Percentiles rank a stretch among this genome's conserved stretches.
These are phyloP conservation scores for Anastrepha obliqua DNA, from an alignment of 1,140 invertebrate genomes.

Conservation along the genomic window DNA sequence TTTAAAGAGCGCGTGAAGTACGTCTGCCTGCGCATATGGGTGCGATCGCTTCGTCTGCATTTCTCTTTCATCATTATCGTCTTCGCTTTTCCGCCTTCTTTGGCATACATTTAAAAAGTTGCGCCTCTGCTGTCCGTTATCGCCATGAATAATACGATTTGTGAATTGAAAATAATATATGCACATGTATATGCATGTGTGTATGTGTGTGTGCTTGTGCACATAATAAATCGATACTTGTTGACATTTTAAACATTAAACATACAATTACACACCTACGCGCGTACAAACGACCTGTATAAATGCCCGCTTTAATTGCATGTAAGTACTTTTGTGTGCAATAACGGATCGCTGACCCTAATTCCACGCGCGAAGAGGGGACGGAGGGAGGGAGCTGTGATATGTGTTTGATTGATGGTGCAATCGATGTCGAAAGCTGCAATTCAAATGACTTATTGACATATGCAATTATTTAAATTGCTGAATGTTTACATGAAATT, in stretches of 20 bases:
- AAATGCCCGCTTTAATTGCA: not conserved
- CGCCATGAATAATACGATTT: not conserved
- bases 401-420: conserved; percentile 19
- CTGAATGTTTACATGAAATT: not conserved
- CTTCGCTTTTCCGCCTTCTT: not conserved
- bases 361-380: not conserved
- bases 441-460: conserved; percentile 39
- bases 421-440: conserved; percentile 1
- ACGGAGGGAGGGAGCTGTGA: not conserved
- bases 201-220: no score
- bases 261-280: not conserved
- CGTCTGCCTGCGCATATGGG: not conserved
- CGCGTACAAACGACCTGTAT: not conserved
- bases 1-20: not conserved
- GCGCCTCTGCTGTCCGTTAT: not conserved
- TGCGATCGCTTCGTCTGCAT: not conserved
- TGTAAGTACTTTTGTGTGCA: not conserved
- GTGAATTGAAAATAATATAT: not conserved
- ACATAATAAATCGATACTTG: conserved; percentile 41
- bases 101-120: not conserved
- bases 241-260: conserved; percentile 40
- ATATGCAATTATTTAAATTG: conserved; percentile 46
- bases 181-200: not conserved
- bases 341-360: conserved; percentile 44
- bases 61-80: not conserved